Percentiles rank a stretch among this genome's conserved stretches.
These are phyloP conservation scores for Platygyra sinensis DNA, from an alignment of 64 coral and sea anemone species.

Conservation along the genomic window DNA sequence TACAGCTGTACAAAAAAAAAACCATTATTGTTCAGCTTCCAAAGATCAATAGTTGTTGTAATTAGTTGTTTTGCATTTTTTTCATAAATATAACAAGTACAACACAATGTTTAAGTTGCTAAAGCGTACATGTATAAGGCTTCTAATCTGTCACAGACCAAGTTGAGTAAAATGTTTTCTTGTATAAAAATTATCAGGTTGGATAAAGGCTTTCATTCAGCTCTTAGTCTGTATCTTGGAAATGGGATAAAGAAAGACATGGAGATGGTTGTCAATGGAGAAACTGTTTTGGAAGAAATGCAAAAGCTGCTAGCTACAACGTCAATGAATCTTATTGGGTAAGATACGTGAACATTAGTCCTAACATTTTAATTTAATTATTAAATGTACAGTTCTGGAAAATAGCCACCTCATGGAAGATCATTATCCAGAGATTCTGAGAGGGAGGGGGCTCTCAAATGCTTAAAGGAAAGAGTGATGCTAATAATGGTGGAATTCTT, in stretches of 20 bases:
- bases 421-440: too few relatives aligned
- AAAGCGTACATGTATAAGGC: neutral
- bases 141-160: neutral
- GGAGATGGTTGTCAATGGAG: slow-evolving; percentile 22
- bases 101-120: too few relatives aligned
- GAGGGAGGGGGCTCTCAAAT: too few relatives aligned
- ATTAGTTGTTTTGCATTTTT: too few relatives aligned
- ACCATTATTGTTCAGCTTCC: too few relatives aligned
- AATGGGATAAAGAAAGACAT: slow-evolving; percentile 41
- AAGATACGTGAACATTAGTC: neutral
- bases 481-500: too few relatives aligned
- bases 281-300: slow-evolving; percentile 42
- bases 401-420: too few relatives aligned
- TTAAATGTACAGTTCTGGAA: too few relatives aligned
- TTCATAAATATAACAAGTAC: too few relatives aligned
- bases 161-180: neutral
- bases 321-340: slow-evolving; percentile 52
- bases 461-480: too few relatives aligned
- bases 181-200: neutral
- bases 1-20: too few relatives aligned
- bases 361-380: neutral
- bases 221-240: slow-evolving; percentile 50
- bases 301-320: slow-evolving; percentile 39
- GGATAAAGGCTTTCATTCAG: slow-evolving; percentile 36
- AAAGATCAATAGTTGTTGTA: too few relatives aligned